Evolutionary conservation across 2,888 invertebrate genomes (phyloP).

Genomic region (Epinotia ramella): DNA sequence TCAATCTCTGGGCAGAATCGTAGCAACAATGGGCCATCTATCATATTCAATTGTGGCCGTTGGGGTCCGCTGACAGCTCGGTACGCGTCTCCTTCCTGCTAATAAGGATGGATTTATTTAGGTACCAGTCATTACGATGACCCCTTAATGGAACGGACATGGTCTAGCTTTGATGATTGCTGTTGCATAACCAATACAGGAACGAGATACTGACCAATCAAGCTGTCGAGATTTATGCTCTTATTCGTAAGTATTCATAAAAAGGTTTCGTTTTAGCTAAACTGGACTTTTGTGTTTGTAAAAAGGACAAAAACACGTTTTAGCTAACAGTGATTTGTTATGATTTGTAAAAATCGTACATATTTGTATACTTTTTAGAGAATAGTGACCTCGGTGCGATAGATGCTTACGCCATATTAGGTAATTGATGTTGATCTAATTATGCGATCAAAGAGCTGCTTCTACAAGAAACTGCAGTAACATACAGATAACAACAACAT

Average conservation of each 20-base stretch:
- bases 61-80: constrained; percentile 51
- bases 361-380: neutral
- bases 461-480: neutral
- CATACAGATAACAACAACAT: neutral
- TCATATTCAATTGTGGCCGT: constrained; percentile 52
- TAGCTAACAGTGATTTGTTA: no score
- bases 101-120: constrained; percentile 59
- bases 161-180: constrained; percentile 29
- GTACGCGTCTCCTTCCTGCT: constrained; percentile 51
- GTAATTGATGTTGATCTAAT: neutral
- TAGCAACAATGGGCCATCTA: constrained; percentile 49
- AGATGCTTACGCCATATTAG: neutral
- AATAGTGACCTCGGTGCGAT: neutral
- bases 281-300: no score
- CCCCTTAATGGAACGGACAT: constrained; percentile 45
- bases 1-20: constrained; percentile 49
- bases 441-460: neutral
- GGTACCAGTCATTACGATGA: constrained; percentile 52
- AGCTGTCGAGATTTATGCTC: neutral
- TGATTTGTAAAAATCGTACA: neutral
- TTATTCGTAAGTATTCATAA: neutral
- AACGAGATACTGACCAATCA: neutral
- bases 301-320: neutral
- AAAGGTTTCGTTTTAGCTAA: no score
- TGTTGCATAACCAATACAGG: constrained; percentile 28